phyloP scores from a whole-genome alignment of 2,113 vertebrate species.

The Pseudopipra pipra region DNA sequence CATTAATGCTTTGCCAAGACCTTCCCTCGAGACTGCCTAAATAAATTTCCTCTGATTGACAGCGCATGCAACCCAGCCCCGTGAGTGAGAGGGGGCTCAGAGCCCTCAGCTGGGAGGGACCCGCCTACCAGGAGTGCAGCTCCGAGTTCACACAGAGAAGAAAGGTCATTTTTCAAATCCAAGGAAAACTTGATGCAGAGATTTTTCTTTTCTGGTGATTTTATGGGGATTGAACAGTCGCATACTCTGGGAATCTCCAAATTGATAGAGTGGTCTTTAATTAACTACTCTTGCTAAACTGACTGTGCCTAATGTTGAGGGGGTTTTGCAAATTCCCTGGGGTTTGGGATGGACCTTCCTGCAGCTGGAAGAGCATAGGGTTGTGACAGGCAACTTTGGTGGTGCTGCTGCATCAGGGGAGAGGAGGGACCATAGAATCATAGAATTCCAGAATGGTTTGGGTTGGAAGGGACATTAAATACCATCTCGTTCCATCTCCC shows the following conservation, averaged over 20 bases:
- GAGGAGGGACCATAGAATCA: background rate
- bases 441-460: background rate
- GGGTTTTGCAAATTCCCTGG: background rate
- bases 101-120: background rate
- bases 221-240: background rate
- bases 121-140: background rate
- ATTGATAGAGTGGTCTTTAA: background rate
- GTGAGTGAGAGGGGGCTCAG: background rate
- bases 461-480: background rate
- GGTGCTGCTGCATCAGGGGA: background rate
- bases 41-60: background rate
- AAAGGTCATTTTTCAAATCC: background rate
- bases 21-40: conserved; percentile 11
- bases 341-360: background rate
- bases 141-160: background rate
- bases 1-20: background rate
- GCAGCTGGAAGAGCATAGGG: background rate
- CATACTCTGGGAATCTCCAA: background rate
- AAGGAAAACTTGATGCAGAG: background rate
- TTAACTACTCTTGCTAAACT: background rate
- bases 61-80: background rate
- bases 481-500: background rate
- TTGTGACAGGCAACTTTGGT: fast-evolving
- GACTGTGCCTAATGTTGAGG: background rate
- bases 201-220: background rate